These are phyloP conservation scores for Erpobdella octoculata DNA, from an alignment of 2,888 invertebrate genomes.

Conservation along the genomic window DNA sequence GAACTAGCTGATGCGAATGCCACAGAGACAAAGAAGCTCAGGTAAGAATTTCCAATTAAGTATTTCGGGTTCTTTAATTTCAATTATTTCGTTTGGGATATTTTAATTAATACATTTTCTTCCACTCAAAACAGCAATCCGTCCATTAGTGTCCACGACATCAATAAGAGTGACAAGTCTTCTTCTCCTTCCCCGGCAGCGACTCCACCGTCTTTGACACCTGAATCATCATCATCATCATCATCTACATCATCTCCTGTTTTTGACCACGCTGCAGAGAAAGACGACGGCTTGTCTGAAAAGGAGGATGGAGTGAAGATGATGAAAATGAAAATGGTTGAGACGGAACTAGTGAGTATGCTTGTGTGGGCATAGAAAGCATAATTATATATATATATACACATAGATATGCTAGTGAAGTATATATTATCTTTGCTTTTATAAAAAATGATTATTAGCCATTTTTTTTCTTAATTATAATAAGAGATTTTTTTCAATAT, in stretches of 20 bases:
- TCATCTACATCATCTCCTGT: not conserved
- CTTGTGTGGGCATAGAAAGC: too few species aligned
- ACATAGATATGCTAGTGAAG: too few species aligned
- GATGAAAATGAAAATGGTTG: slow-evolving; percentile 44
- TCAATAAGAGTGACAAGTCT: slow-evolving; percentile 35
- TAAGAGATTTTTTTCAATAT: too few species aligned
- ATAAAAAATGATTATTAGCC: too few species aligned
- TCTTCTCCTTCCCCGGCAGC: slow-evolving; percentile 43
- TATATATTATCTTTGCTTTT: too few species aligned
- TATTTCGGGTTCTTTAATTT: not conserved
- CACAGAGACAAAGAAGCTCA: not conserved
- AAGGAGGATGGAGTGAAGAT: slow-evolving; percentile 45
- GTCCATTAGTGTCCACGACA: too few species aligned
- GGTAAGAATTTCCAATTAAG: too few species aligned
- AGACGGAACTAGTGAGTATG: too few species aligned
- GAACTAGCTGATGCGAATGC: not conserved
- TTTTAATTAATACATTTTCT: too few species aligned
- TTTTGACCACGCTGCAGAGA: slow-evolving; percentile 30
- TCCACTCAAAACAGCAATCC: too few species aligned
- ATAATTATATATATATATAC: too few species aligned
- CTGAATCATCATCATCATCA: not conserved
- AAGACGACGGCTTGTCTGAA: slow-evolving; percentile 48
- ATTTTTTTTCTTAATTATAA: too few species aligned
- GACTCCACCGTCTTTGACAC: not conserved
- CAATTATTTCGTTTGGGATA: not conserved